These are phyloP conservation scores for Cettia cetti DNA, from an alignment of 2,113 vertebrate genomes.

Conservation along the genomic window DNA sequence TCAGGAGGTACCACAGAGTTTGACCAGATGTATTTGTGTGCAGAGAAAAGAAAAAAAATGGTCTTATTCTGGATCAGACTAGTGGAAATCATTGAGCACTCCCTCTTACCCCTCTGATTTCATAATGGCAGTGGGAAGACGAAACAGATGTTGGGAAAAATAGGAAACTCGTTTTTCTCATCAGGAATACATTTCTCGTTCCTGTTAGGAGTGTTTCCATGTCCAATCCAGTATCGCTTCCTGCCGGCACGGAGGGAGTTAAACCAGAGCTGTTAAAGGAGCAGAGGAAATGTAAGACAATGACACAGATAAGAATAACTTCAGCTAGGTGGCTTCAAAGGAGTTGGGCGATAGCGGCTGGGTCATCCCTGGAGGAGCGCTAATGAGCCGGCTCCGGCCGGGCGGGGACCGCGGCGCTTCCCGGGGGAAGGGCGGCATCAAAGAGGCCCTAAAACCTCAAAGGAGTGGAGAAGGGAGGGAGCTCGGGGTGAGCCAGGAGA, in stretches of 20 bases:
- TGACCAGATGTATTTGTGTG: background rate
- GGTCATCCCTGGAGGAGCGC: background rate
- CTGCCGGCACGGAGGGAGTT: background rate
- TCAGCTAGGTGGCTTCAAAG: slow-evolving; percentile 27
- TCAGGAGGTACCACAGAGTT: background rate
- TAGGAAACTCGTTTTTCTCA: background rate
- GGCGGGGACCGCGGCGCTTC: background rate
- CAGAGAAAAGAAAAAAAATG: background rate
- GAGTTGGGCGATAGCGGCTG: background rate
- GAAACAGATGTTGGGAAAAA: background rate
- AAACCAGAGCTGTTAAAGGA: background rate
- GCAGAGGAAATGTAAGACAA: slow-evolving; percentile 37
- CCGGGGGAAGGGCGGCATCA: slow-evolving; percentile 21
- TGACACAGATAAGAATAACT: slow-evolving; percentile 23
- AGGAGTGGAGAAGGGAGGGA: background rate
- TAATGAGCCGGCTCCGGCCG: slow-evolving; percentile 22
- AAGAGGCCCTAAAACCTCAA: slow-evolving; percentile 27
- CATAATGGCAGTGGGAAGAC: background rate
- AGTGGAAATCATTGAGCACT: background rate
- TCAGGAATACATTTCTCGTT: background rate
- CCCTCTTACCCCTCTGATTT: background rate
- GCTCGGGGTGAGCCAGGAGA: background rate
- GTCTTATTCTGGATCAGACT: background rate
- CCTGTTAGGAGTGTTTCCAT: background rate
- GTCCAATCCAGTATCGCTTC: background rate